phyloP scores from a whole-genome alignment of 64 coral and sea anemone species.

The Montipora efflorescens region DNA sequence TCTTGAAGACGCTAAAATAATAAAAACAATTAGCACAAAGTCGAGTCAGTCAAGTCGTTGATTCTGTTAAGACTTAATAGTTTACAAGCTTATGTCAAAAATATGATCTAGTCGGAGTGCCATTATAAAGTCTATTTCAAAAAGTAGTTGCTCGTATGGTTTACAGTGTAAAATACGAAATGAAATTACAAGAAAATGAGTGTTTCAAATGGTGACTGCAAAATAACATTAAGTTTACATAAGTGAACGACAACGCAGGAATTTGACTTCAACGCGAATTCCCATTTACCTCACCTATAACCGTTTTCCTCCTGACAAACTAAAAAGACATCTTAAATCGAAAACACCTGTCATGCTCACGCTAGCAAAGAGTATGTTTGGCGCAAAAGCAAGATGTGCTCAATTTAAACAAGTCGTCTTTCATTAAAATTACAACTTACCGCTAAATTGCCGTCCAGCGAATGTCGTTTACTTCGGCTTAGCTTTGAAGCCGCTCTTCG shows the following conservation, averaged over 20 bases:
- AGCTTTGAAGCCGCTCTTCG: slow-evolving; percentile 53
- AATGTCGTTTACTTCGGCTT: slow-evolving; percentile 38
- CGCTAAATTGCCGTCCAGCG: slow-evolving; percentile 81
- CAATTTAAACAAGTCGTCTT: background rate
- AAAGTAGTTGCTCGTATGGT: background rate
- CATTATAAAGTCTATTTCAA: background rate
- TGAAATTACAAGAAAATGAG: no score
- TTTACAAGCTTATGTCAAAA: background rate
- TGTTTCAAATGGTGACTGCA: background rate
- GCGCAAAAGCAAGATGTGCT: no score
- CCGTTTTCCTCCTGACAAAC: background rate
- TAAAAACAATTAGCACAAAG: background rate
- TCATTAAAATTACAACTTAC: slow-evolving; percentile 54
- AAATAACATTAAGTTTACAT: background rate
- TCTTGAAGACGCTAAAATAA: slow-evolving; percentile 91
- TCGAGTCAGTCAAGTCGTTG: background rate
- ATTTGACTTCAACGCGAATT: background rate
- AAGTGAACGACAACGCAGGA: slow-evolving; percentile 28
- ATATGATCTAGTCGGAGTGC: background rate
- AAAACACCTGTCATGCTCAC: no score
- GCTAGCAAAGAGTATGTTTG: background rate
- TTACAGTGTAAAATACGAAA: background rate
- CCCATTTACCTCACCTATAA: background rate
- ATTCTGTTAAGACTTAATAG: background rate
- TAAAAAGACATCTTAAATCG: no score